Conservation (phyloP, 1,140 invertebrate species). For the Leptopilina boulardi region DNA sequence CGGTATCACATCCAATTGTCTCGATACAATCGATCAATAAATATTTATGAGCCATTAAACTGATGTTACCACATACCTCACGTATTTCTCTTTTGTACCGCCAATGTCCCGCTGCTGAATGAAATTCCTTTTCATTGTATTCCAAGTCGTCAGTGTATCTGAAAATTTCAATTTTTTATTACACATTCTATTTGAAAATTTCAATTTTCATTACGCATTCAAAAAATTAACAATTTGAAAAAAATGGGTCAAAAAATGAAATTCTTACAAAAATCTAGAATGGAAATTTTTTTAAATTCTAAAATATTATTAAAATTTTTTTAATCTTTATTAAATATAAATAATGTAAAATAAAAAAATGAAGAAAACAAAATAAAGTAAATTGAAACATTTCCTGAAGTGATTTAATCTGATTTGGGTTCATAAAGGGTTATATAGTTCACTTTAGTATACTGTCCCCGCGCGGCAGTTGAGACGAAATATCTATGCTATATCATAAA, state of each 20-base stretch:
- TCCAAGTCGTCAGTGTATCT: background rate
- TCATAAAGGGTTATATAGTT: background rate
- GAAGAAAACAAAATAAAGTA: too few relatives aligned
- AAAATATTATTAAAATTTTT: too few relatives aligned
- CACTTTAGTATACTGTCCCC: background rate
- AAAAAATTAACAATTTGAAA: background rate
- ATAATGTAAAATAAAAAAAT: too few relatives aligned
- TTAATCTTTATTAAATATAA: too few relatives aligned
- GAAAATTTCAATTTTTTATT: background rate
- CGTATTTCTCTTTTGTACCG: conserved; percentile 26
- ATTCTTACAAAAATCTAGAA: too few relatives aligned
- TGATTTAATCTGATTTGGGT: background rate
- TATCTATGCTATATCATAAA: conserved; percentile 19
- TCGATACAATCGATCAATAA: conserved; percentile 65
- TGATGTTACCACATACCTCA: conserved; percentile 19
- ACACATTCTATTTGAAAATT: too few relatives aligned
- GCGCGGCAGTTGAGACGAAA: background rate
- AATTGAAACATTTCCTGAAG: background rate
- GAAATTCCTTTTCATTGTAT: conserved; percentile 30
- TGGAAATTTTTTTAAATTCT: too few relatives aligned
- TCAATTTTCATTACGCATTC: background rate
- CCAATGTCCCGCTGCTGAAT: conserved; percentile 29
- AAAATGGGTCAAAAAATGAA: too few relatives aligned
- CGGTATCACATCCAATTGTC: conserved; percentile 59
- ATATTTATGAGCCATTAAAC: conserved; percentile 61